A percentile compares a stretch with the other conserved stretches of the same genome.
Evolutionary conservation across 1,140 invertebrate genomes (phyloP).

Genomic region (Drosophila erecta): DNA sequence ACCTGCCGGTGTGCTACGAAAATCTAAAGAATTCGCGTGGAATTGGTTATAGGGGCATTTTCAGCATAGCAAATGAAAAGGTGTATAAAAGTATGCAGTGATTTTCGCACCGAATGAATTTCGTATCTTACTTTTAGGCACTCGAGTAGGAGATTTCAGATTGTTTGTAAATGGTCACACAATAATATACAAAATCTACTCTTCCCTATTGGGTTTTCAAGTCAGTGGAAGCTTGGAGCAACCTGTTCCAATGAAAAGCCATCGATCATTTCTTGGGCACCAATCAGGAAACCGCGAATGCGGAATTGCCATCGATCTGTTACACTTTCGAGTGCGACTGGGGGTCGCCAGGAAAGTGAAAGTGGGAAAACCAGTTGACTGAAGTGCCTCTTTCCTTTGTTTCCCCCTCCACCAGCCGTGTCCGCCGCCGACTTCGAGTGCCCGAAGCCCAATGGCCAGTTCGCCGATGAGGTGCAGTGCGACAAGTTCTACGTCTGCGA

Average conservation of each 20-base stretch:
- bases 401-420: constrained; percentile 85
- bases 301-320: constrained; percentile 38
- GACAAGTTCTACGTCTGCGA: constrained; percentile 94
- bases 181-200: too few relatives aligned
- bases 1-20: neutral
- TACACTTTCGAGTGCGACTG: constrained; percentile 33
- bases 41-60: too few relatives aligned
- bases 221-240: neutral
- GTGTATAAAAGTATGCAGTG: neutral
- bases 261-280: neutral
- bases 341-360: constrained; percentile 42
- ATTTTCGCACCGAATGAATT: neutral
- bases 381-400: constrained; percentile 24
- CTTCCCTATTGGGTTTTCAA: too few relatives aligned
- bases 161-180: neutral
- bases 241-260: neutral
- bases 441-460: constrained; percentile 91
- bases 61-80: neutral
- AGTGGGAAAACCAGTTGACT: constrained; percentile 46
- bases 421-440: constrained; percentile 87
- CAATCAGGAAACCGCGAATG: constrained; percentile 35
- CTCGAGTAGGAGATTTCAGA: neutral
- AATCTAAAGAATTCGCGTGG: too few relatives aligned
- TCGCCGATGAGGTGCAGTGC: constrained; percentile 91
- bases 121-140: neutral